Conservation (phyloP, 2,113 vertebrate species). For the Fregata magnificens region DNA sequence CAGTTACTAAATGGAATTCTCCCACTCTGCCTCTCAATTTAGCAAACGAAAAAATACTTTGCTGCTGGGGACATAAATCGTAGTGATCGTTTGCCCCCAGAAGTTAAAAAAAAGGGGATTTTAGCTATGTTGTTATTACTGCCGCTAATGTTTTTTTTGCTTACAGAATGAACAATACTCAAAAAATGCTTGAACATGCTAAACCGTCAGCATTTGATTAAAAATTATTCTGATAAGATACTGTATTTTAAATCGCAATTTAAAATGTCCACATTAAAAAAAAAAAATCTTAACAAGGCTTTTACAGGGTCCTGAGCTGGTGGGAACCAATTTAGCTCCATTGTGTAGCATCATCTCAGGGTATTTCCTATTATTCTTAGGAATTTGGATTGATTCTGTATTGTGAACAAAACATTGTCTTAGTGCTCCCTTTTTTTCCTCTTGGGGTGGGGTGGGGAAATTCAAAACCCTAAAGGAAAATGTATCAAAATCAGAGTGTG, state of each 20-base stretch:
- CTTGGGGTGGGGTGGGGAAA: too few species aligned
- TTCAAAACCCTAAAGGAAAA: not conserved
- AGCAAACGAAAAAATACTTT: not conserved
- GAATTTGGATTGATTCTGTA: constrained; percentile 19
- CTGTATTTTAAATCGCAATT: not conserved
- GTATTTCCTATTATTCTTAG: constrained; percentile 40
- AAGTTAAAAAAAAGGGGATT: not conserved
- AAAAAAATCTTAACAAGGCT: not conserved
- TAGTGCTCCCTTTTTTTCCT: not conserved
- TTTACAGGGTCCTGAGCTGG: not conserved
- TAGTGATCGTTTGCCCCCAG: not conserved
- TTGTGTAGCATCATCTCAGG: constrained; percentile 24
- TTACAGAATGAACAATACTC: rapidly evolving
- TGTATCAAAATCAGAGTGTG: not conserved
- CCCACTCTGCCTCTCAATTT: not conserved
- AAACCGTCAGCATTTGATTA: not conserved
- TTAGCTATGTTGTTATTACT: not conserved
- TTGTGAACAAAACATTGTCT: not conserved
- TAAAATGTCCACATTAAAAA: not conserved
- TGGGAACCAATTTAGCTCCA: constrained; percentile 11
- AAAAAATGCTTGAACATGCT: not conserved
- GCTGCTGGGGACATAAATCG: not conserved
- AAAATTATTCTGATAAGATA: not conserved
- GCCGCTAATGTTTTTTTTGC: not conserved
- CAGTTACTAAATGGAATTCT: constrained; percentile 5